A percentile compares a stretch with the other conserved stretches of the same genome.
These are phyloP conservation scores for Lepidochrysops patricia DNA, from an alignment of 2,888 invertebrate species.

Conservation along the genomic window DNA sequence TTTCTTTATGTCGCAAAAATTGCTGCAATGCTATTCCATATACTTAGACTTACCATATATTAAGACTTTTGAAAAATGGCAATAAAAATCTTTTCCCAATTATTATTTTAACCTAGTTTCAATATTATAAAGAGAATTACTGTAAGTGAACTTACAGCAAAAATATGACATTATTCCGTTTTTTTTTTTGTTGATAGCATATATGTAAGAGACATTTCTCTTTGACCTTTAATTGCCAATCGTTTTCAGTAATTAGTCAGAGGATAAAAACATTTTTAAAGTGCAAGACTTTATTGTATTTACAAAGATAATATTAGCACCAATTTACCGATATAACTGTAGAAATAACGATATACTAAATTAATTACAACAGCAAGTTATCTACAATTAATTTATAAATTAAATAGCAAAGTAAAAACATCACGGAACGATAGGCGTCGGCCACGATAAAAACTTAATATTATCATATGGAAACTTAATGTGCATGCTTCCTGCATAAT, in stretches of 20 bases:
- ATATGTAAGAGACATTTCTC: slow-evolving; percentile 2
- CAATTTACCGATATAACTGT: slow-evolving; percentile 3
- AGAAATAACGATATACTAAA: slow-evolving; percentile 2
- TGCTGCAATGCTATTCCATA: too few relatives aligned
- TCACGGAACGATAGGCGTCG: neutral
- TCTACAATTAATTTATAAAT: neutral
- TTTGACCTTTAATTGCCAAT: neutral
- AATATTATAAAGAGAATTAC: too few relatives aligned
- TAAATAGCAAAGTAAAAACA: neutral
- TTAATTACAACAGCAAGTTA: slow-evolving; percentile 7
- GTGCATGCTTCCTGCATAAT: slow-evolving; percentile 34
- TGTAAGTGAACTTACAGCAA: too few relatives aligned
- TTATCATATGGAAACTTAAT: slow-evolving; percentile 35
- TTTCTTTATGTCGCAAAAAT: too few relatives aligned
- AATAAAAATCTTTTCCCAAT: too few relatives aligned
- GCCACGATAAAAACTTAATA: slow-evolving; percentile 45
- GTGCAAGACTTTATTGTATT: neutral
- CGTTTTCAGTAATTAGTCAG: neutral
- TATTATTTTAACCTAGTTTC: too few relatives aligned
- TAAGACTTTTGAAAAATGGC: too few relatives aligned
- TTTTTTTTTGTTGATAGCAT: neutral
- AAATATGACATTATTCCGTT: neutral
- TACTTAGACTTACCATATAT: too few relatives aligned
- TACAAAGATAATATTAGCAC: neutral
- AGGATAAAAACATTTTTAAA: neutral